These are phyloP conservation scores for Herpailurus yagouaroundi DNA, from an alignment of 2,113 vertebrate species.

Conservation along the genomic window DNA sequence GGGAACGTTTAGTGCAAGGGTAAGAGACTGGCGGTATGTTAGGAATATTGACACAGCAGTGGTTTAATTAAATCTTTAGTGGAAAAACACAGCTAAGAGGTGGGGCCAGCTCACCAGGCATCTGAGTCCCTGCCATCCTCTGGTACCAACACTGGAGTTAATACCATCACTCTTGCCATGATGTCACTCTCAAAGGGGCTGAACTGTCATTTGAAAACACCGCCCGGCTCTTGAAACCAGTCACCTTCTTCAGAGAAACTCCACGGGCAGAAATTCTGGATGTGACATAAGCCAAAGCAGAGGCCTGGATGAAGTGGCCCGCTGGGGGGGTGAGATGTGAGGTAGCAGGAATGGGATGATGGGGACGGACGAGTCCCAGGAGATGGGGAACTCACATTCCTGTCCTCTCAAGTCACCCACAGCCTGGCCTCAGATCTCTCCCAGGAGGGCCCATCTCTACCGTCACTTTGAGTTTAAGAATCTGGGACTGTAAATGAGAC, in stretches of 20 bases:
- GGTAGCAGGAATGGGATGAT: neutral
- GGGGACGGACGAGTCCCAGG: neutral
- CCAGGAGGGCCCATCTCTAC: neutral
- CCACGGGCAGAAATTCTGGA: neutral
- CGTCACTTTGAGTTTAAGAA: neutral
- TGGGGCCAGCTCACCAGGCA: neutral
- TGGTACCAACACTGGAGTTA: neutral
- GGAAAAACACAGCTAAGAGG: slow-evolving; percentile 49
- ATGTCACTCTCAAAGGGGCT: slow-evolving; percentile 30
- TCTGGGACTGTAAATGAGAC: neutral
- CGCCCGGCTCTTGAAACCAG: slow-evolving; percentile 42
- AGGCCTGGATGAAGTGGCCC: neutral
- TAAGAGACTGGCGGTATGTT: neutral
- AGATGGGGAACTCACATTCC: neutral
- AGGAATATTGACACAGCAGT: slow-evolving; percentile 40
- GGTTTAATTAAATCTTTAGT: slow-evolving; percentile 36
- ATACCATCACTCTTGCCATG: slow-evolving; percentile 29
- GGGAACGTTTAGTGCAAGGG: neutral
- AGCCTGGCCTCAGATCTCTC: neutral
- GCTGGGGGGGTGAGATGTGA: rapidly evolving
- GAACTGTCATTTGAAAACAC: slow-evolving; percentile 56
- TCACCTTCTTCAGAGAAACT: neutral
- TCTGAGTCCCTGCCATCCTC: neutral
- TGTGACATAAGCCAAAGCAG: neutral
- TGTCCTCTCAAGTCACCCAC: neutral